Evolutionary conservation across 37 sponge, comb jelly and placozoan genomes (phyloP), one percentile per base, ranked within the genome.

Genomic region (Oscarella lobularis): DNA sequence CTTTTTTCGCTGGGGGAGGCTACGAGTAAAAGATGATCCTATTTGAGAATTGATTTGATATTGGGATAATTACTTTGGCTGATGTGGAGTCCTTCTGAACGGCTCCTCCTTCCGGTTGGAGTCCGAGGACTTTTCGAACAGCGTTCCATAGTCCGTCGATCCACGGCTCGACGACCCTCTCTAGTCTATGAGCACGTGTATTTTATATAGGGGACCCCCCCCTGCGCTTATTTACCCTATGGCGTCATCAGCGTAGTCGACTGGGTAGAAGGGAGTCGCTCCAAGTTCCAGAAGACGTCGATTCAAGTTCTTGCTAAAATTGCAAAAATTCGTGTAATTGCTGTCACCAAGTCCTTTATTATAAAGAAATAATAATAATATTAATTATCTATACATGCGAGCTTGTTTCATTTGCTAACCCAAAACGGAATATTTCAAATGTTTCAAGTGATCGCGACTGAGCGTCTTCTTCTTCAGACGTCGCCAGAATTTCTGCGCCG

Each of bases 81-180:
- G n/a, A n/a, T n/a, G n/a, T n/a, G n/a, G n/a, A n/a, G n/a, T n/a
- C n/a, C n/a, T n/a, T n/a, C n/a, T n/a, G n/a, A n/a, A n/a, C n/a
- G n/a, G n/a, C n/a, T n/a, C n/a, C n/a, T n/a, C n/a, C n/a, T n/a
- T n/a, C n/a, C n/a, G n/a, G n/a, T n/a, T n/a, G 60, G 20, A 68
- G 71, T 34, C 71, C 71, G 31, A 80, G 74, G 1, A 31, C 55
- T 29, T 27, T 14, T 38, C 40, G 39, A 39, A 98, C 72, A 38
- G 95, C 75, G 38, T 66, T 40, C 99, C 94, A 98, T 2, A 98
- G 82, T 1, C 89, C 95, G 32, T 88, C 87, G 36, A 91, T 91
- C 99, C 99, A 98, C 48, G 95, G 95, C 75, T 98, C 99, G 2
- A 98, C 95, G 1, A 98, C 95, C 2, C 85, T 32, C 48, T 98